Conservation (phyloP, 2,797 vertebrate genomes). For the Eospalax fontanierii region DNA sequence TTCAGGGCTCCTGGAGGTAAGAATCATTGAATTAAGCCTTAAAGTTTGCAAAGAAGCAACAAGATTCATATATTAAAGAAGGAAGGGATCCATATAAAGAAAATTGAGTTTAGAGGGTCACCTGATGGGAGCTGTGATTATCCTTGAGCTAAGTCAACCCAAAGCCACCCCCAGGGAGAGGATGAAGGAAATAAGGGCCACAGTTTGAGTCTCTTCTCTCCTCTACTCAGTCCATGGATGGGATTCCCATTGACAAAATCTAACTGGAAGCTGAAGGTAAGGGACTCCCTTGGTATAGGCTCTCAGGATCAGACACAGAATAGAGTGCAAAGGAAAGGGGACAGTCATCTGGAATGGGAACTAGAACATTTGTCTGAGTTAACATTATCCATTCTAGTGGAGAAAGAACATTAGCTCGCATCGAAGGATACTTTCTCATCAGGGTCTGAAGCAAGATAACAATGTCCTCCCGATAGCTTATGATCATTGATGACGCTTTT, state of each 20-base stretch:
- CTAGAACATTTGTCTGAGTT: background rate
- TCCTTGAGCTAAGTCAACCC: background rate
- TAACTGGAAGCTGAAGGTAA: background rate
- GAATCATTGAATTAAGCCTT: slow-evolving; percentile 29
- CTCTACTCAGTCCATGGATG: background rate
- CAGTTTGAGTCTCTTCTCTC: background rate
- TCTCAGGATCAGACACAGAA: background rate
- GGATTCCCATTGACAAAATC: background rate
- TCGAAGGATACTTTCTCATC: background rate
- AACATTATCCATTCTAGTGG: background rate
- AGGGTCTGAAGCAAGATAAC: background rate
- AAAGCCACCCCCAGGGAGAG: background rate
- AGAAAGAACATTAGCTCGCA: background rate
- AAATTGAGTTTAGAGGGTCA: background rate
- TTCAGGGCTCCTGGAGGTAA: slow-evolving; percentile 55
- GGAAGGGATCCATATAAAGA: background rate
- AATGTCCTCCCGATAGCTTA: background rate
- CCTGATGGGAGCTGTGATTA: background rate
- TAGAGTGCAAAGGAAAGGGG: background rate
- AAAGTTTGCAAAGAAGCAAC: slow-evolving; percentile 39
- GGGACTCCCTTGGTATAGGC: background rate
- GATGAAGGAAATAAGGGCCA: background rate
- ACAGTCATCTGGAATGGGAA: background rate
- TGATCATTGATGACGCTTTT: background rate
- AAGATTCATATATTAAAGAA: background rate